phyloP scores from a whole-genome alignment of 2,113 vertebrate species.

The Polyodon spathula region DNA sequence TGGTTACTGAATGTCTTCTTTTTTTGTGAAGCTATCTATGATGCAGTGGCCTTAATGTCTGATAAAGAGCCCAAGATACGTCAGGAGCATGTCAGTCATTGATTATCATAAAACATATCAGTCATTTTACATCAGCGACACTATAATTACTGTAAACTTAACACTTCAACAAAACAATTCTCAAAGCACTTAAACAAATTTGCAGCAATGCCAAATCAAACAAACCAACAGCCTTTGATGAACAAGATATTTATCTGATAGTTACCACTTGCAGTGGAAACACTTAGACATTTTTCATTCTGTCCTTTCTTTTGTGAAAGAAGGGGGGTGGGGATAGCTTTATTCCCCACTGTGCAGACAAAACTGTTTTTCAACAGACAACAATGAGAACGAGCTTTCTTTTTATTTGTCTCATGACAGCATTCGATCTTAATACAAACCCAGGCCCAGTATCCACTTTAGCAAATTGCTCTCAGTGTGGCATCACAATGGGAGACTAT shows the following conservation, averaged over 20 bases:
- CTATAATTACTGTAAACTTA: background rate
- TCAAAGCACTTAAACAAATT: background rate
- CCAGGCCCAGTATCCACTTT: conserved; percentile 42
- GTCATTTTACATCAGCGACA: background rate
- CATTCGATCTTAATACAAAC: conserved; percentile 50
- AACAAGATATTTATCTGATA: background rate
- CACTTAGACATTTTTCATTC: background rate
- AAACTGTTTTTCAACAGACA: conserved; percentile 28
- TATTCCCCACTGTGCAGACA: conserved; percentile 27
- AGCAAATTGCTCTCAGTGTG: conserved; percentile 49
- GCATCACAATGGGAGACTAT: conserved; percentile 42
- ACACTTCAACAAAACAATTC: background rate
- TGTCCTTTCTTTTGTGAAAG: background rate
- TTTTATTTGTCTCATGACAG: conserved; percentile 42
- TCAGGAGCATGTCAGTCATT: conserved; percentile 3
- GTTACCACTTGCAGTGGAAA: background rate
- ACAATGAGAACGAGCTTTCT: conserved; percentile 29
- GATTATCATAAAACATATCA: conserved; percentile 2
- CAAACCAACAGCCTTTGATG: background rate
- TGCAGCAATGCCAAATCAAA: background rate
- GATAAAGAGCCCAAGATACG: background rate
- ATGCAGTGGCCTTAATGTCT: background rate
- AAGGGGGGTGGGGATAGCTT: conserved; percentile 2
- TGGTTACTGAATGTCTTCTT: background rate
- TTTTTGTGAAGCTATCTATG: background rate